A percentile compares a stretch with the other conserved stretches of the same genome.
Conservation (phyloP, 2,797 vertebrate species). For the Poeciliopsis infans region DNA sequence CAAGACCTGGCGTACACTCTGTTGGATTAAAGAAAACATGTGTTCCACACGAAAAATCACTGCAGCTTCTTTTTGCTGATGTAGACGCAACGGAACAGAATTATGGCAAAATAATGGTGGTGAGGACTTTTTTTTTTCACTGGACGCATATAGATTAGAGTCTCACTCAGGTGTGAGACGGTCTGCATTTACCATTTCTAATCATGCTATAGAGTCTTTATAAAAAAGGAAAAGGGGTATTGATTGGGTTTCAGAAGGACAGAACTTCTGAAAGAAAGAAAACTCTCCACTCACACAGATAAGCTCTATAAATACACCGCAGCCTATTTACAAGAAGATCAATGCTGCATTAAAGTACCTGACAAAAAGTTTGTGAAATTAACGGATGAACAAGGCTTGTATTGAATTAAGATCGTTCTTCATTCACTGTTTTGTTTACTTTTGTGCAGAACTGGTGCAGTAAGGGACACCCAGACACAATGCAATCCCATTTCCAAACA, state of each 20-base stretch:
- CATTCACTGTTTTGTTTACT: slow-evolving; percentile 61
- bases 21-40: slow-evolving; percentile 69
- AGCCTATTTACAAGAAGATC: slow-evolving; percentile 48
- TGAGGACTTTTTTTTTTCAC: background rate
- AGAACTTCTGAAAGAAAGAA: slow-evolving; percentile 13
- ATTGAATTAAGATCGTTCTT: slow-evolving; percentile 63
- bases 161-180: slow-evolving; percentile 2
- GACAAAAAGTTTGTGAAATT: slow-evolving; percentile 46
- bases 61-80: slow-evolving; percentile 65
- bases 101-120: slow-evolving; percentile 44
- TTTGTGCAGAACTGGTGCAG: slow-evolving; percentile 27
- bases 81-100: slow-evolving; percentile 57
- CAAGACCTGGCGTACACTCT: slow-evolving; percentile 60
- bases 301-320: slow-evolving; percentile 15
- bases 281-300: slow-evolving; percentile 18
- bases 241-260: slow-evolving; percentile 26
- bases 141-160: background rate
- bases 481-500: slow-evolving; percentile 38
- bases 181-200: slow-evolving; percentile 25
- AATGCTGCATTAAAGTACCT: slow-evolving; percentile 48
- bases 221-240: slow-evolving; percentile 12
- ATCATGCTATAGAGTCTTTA: slow-evolving; percentile 24
- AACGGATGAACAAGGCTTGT: slow-evolving; percentile 41
- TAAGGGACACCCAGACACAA: slow-evolving; percentile 22
- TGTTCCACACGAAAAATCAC: slow-evolving; percentile 60